Evolutionary conservation across 2,797 vertebrate genomes (phyloP).

Genomic region (Euthynnus affinis): DNA sequence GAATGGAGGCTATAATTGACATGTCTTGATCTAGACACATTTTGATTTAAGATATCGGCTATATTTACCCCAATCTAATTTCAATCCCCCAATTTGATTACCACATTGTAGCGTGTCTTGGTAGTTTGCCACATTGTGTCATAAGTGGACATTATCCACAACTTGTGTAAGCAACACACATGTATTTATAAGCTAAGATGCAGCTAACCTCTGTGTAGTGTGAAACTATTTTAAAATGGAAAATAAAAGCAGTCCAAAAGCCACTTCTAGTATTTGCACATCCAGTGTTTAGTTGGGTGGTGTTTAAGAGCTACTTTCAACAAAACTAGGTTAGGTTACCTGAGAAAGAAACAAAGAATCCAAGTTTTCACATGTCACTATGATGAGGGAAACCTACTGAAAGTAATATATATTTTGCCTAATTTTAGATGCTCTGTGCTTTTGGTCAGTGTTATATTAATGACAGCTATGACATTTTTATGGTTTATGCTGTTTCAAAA

Average conservation of each 20-base stretch:
- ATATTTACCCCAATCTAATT: constrained; percentile 29
- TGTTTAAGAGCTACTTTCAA: neutral
- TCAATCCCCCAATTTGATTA: constrained; percentile 10
- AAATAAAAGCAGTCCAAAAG: constrained; percentile 22
- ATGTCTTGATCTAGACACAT: constrained; percentile 20
- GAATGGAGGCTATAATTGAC: constrained; percentile 36
- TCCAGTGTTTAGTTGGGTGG: neutral
- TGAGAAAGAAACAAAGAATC: neutral
- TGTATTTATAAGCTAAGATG: neutral
- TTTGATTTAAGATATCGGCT: constrained; percentile 36
- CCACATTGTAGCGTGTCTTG: constrained; percentile 7
- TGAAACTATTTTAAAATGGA: constrained; percentile 14
- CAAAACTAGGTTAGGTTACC: neutral
- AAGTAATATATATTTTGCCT: neutral
- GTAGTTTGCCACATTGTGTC: neutral
- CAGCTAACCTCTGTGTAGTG: neutral
- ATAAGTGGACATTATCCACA: neutral
- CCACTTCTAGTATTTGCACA: constrained; percentile 16
- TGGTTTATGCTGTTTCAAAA: neutral
- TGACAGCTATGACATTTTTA: neutral
- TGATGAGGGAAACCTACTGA: neutral
- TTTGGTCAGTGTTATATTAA: too few species aligned
- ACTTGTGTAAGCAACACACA: neutral
- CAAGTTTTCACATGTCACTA: neutral
- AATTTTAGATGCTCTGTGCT: too few species aligned